Evolutionary conservation across 2,797 vertebrate species (phyloP), one percentile per base, ranked within the genome.

Genomic region (Semotilus atromaculatus): DNA sequence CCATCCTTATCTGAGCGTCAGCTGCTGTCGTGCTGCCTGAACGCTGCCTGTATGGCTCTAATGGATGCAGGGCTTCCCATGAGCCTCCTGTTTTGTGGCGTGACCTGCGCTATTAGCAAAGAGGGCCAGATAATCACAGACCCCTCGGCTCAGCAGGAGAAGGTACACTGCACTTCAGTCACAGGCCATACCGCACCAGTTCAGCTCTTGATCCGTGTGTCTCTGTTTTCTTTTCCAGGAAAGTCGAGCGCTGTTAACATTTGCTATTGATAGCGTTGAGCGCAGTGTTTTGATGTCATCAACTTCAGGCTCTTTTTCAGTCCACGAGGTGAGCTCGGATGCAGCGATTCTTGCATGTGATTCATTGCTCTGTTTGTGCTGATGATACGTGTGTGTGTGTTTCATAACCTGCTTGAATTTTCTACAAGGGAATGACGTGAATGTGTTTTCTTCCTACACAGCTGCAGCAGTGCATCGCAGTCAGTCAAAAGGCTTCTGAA

Each of bases 61-160:
- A 96, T 99, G 94, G 97, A 99, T 0, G 96, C 97, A 0, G 97
- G 97, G 3, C 91, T 98, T 86, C 96, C 97, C 0, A 96, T 99
- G 94, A 88, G 89, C 7, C 89, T 94, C 31, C 94, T 99, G 45
- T 99, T 99, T 92, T 98, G 97, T 0, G 97, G 97, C 0, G 92
- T 99, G 77, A 96, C 97, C 5, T 99, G 98, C 7, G 95, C 95
- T 81, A 94, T 99, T 60, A 89, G 92, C 72, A 7, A 92, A 0
- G 93, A 96, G 0, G 96, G 95, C 0, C 86, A 89, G 40, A 94
- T 98, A 31, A 66, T 94, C 81, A 95, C 97, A 0, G 97, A 98
- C 89, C 97, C 97, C 84, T 96, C 94, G 0, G 89, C 92, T 21
- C 93, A 92, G 51, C 96, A 97, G 89, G 97, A 99, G 85, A 97